Percentiles rank a stretch among this genome's conserved stretches.
phyloP scores from a whole-genome alignment of 2,888 invertebrate genomes.

The Tipula vernalis region DNA sequence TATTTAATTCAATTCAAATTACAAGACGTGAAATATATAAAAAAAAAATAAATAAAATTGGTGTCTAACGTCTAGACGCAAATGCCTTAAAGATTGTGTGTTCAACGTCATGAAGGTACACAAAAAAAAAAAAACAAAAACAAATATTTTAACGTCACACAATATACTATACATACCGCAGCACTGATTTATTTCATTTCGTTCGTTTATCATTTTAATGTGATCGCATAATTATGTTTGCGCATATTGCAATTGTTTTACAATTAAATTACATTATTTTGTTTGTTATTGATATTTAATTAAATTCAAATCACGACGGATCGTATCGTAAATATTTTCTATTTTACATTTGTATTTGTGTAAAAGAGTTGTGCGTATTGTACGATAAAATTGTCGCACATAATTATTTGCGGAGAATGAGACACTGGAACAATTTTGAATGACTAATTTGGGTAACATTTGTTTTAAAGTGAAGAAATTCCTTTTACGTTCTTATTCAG shows the following conservation, averaged over 20 bases:
- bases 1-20: neutral
- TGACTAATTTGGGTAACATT: too few species aligned
- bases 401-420: neutral
- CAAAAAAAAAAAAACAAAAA: neutral
- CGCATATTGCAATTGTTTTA: neutral
- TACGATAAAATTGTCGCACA: neutral
- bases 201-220: neutral
- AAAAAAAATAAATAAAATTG: neutral
- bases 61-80: neutral
- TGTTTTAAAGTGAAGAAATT: too few species aligned
- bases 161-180: neutral
- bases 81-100: neutral
- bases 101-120: neutral
- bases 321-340: neutral
- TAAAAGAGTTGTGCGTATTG: neutral
- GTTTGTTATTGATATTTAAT: neutral
- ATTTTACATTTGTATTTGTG: neutral
- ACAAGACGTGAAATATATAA: neutral
- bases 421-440: too few species aligned
- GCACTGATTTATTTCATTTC: neutral
- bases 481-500: too few species aligned
- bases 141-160: neutral
- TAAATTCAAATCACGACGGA: neutral
- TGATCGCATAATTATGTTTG: neutral
- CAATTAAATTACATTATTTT: too few species aligned